These are phyloP conservation scores for Eilema griseolum DNA, from an alignment of 2,888 invertebrate genomes.

Conservation along the genomic window DNA sequence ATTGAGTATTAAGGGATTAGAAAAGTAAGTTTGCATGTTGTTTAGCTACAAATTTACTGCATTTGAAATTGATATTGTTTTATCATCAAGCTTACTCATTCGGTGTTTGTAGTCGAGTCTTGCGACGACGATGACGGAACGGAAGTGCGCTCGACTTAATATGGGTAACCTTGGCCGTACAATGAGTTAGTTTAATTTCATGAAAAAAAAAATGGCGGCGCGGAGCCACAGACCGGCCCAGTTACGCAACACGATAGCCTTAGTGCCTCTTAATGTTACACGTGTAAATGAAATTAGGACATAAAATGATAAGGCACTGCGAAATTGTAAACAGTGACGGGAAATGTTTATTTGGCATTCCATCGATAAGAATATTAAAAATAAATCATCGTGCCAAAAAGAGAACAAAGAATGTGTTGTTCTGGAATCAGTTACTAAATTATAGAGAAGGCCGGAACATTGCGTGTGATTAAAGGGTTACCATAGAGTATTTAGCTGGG, in stretches of 20 bases:
- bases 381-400: neutral
- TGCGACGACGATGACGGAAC: slow-evolving; percentile 48
- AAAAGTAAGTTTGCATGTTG: neutral
- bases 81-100: slow-evolving; percentile 30
- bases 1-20: neutral
- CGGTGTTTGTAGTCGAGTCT: slow-evolving; percentile 40
- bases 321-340: slow-evolving; percentile 41
- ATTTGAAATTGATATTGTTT: slow-evolving; percentile 38
- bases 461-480: neutral
- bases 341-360: slow-evolving; percentile 25
- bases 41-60: slow-evolving; percentile 20
- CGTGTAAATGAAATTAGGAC: slow-evolving; percentile 55
- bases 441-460: slow-evolving; percentile 6
- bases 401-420: slow-evolving; percentile 14
- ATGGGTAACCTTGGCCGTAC: slow-evolving; percentile 80
- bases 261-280: slow-evolving; percentile 40
- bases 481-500: slow-evolving; percentile 3
- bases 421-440: slow-evolving; percentile 9
- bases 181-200: slow-evolving; percentile 65
- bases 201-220: slow-evolving; percentile 61
- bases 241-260: slow-evolving; percentile 61
- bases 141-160: slow-evolving; percentile 77
- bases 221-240: slow-evolving; percentile 56
- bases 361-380: slow-evolving; percentile 29
- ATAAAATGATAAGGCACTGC: slow-evolving; percentile 50